These are phyloP conservation scores for Heterodera carotae DNA, from an alignment of 1,140 invertebrate species.

Conservation along the genomic window DNA sequence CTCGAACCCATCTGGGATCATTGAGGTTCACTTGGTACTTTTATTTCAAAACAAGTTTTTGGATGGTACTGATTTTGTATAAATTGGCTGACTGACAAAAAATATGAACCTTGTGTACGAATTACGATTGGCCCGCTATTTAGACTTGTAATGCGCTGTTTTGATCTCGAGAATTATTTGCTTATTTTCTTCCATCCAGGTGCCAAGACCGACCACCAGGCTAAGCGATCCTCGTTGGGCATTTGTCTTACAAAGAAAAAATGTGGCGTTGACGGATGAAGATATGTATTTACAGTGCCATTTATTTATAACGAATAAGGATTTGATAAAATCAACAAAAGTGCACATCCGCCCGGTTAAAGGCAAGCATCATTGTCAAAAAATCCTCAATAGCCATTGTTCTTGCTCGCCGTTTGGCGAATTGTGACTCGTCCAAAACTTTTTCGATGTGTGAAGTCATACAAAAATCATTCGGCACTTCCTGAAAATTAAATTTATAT, in stretches of 20 bases:
- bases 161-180: no score
- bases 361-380: constrained; percentile 71
- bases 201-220: neutral
- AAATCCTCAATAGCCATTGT: constrained; percentile 97
- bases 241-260: constrained; percentile 53
- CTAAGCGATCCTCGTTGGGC: constrained; percentile 19
- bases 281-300: neutral
- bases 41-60: no score
- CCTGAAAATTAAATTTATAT: constrained; percentile 70
- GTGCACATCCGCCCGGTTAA: constrained; percentile 62
- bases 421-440: constrained; percentile 73
- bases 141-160: no score
- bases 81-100: no score
- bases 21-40: no score
- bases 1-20: no score
- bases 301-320: no score
- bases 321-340: constrained; percentile 47
- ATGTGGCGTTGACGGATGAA: constrained; percentile 29
- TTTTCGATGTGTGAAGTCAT: constrained; percentile 81
- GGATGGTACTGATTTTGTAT: no score
- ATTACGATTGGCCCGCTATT: no score
- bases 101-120: no score
- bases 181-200: no score
- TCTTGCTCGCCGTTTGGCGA: constrained; percentile 80
- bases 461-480: constrained; percentile 78